A percentile compares a stretch with the other conserved stretches of the same genome.
Conservation (phyloP, 2,113 vertebrate genomes). For the Mesocricetus auratus region DNA sequence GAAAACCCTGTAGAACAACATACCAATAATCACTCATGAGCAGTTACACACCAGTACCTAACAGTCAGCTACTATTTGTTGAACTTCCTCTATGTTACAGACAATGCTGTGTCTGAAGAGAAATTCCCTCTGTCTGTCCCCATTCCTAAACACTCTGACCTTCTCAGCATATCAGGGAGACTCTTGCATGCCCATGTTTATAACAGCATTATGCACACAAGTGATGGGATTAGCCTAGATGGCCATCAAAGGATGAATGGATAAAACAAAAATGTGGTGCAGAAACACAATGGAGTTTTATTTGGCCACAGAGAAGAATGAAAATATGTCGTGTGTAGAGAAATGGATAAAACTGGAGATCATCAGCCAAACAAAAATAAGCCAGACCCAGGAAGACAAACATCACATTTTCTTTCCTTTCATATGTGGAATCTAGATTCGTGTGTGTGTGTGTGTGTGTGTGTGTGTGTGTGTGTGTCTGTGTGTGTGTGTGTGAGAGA, state of each 20-base stretch:
- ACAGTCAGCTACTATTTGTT: neutral
- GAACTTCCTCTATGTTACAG: neutral
- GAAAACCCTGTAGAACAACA: neutral
- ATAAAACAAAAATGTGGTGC: neutral
- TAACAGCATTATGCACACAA: neutral
- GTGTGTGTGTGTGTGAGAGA: neutral
- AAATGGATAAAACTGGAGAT: neutral
- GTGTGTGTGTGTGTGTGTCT: neutral
- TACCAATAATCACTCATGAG: neutral
- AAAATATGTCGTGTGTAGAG: neutral
- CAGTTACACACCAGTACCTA: neutral
- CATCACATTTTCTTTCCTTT: neutral
- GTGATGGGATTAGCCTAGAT: neutral
- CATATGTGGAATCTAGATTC: neutral
- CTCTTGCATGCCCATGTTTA: neutral
- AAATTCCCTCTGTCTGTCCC: neutral
- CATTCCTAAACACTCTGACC: neutral
- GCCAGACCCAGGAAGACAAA: neutral
- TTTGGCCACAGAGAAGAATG: neutral
- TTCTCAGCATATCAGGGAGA: neutral
- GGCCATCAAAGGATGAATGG: neutral
- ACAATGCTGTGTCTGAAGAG: neutral
- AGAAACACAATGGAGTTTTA: neutral
- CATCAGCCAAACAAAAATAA: neutral
- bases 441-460: neutral